phyloP scores from a whole-genome alignment of 2,888 invertebrate genomes.

The Philaethria dido region DNA sequence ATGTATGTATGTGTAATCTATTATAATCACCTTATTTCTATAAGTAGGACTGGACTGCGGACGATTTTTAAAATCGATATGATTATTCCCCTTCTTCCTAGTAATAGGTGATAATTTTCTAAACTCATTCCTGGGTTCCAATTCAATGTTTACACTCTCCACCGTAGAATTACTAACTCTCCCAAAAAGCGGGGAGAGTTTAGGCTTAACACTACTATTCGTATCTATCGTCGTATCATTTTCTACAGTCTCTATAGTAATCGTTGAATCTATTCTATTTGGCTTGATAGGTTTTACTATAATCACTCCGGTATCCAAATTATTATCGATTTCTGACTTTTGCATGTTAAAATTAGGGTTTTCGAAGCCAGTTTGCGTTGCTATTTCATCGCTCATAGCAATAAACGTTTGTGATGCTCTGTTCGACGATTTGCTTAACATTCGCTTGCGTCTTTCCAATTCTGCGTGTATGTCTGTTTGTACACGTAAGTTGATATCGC shows the following conservation, averaged over 20 bases:
- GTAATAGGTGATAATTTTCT: conserved; percentile 76
- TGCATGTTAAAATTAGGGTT: conserved; percentile 70
- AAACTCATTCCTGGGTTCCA: conserved; percentile 72
- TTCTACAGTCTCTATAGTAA: conserved; percentile 71
- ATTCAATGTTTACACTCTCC: conserved; percentile 66
- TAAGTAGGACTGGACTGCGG: conserved; percentile 75
- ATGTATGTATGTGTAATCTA: not conserved
- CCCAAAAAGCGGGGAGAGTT: conserved; percentile 75
- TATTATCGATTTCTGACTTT: conserved; percentile 51
- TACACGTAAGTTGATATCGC: conserved; percentile 86
- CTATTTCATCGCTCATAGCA: conserved; percentile 66
- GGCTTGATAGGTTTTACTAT: conserved; percentile 70
- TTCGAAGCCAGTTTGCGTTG: conserved; percentile 76
- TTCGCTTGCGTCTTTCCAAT: conserved; percentile 74
- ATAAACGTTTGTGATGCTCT: conserved; percentile 63
- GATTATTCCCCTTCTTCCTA: conserved; percentile 58
- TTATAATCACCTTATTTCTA: conserved; percentile 49
- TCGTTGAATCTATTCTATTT: conserved; percentile 69
- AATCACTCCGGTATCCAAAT: conserved; percentile 61
- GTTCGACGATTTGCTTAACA: conserved; percentile 67
- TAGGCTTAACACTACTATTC: conserved; percentile 62
- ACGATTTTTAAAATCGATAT: conserved; percentile 70
- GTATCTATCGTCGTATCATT: conserved; percentile 50
- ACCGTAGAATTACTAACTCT: conserved; percentile 58
- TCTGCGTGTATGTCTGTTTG: conserved; percentile 85